Evolutionary conservation across 2,888 invertebrate species (phyloP).

Genomic region (Ctenicera cuprea): DNA sequence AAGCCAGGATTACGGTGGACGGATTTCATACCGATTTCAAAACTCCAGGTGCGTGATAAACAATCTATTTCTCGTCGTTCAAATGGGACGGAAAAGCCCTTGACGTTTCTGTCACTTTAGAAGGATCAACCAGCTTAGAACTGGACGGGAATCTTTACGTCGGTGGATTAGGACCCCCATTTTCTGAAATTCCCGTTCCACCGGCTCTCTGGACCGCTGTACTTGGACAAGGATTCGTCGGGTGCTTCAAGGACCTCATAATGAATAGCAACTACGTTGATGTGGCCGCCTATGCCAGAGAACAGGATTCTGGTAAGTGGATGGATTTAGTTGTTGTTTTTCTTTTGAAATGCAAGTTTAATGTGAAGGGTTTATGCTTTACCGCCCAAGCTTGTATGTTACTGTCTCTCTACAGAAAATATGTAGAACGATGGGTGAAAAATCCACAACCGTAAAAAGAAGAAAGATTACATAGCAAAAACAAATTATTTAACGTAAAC

Average conservation of each 20-base stretch:
- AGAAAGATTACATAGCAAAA: too few relatives aligned
- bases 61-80: constrained; percentile 22
- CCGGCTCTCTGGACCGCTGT: constrained; percentile 94
- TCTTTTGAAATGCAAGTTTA: neutral
- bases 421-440: too few relatives aligned
- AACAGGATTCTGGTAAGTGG: constrained; percentile 89
- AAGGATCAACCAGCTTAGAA: constrained; percentile 91
- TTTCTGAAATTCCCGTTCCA: constrained; percentile 85
- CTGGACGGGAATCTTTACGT: constrained; percentile 91
- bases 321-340: constrained; percentile 12
- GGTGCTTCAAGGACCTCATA: constrained; percentile 92
- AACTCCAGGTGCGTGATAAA: constrained; percentile 80
- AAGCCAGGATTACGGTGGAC: constrained; percentile 92
- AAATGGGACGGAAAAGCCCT: neutral
- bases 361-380: neutral
- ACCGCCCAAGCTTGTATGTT: too few relatives aligned
- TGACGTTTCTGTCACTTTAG: constrained; percentile 69
- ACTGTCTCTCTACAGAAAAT: too few relatives aligned
- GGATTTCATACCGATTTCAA: constrained; percentile 92
- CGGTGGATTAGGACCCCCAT: constrained; percentile 90
- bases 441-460: too few relatives aligned
- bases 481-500: too few relatives aligned
- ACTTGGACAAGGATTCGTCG: constrained; percentile 93
- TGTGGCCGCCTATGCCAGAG: constrained; percentile 89
- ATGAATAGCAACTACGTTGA: constrained; percentile 94